phyloP scores from a whole-genome alignment of 1,140 invertebrate genomes.

The Holotrichia oblita region DNA sequence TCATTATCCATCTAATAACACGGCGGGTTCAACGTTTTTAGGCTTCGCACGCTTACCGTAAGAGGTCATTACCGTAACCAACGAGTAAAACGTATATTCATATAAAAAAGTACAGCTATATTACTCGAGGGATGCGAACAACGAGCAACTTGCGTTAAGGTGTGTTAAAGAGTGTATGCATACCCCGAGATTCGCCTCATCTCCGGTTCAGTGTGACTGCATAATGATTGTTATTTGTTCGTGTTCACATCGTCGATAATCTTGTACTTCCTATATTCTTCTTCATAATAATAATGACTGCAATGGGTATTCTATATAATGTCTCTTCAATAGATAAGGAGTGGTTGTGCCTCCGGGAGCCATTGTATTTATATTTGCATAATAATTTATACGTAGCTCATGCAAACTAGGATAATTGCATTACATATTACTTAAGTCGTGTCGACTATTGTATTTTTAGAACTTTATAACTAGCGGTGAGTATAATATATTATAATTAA shows the following conservation, averaged over 20 bases:
- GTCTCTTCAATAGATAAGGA: background rate
- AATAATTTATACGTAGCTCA: too few species aligned
- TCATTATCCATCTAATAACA: background rate
- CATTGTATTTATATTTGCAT: background rate
- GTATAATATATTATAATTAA: too few species aligned
- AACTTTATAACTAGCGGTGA: too few species aligned
- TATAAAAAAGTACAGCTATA: background rate
- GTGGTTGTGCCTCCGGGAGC: background rate
- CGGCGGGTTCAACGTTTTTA: constrained; percentile 10
- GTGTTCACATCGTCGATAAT: background rate
- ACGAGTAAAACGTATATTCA: background rate
- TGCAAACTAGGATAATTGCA: too few species aligned
- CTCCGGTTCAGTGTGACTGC: background rate
- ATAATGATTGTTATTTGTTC: background rate
- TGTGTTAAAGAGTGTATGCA: background rate
- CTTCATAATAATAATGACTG: background rate
- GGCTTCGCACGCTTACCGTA: background rate
- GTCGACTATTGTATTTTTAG: too few species aligned
- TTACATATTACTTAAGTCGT: too few species aligned
- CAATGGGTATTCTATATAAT: background rate
- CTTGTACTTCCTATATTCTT: background rate
- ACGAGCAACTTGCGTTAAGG: background rate
- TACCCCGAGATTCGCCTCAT: background rate
- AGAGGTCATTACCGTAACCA: background rate
- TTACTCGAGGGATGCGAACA: constrained; percentile 25